Evolutionary conservation across 2,888 invertebrate species (phyloP).

Genomic region (Criorhina ranunculi): DNA sequence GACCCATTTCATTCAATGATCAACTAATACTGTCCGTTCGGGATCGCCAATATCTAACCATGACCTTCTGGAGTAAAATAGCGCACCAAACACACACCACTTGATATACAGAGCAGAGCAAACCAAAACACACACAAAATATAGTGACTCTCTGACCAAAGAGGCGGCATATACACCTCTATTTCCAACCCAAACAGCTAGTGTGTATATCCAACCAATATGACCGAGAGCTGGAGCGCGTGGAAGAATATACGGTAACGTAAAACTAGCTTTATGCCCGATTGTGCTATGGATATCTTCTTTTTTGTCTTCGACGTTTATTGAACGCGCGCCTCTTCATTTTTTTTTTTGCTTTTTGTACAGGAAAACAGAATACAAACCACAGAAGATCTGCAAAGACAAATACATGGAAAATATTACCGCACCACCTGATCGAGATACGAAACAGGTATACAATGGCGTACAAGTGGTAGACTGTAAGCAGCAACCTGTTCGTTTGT

Average conservation of each 20-base stretch:
- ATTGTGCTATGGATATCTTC: conserved; percentile 53
- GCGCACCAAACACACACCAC: conserved; percentile 80
- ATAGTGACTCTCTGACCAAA: conserved; percentile 69
- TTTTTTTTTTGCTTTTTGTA: conserved; percentile 39
- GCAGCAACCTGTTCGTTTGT: conserved; percentile 68
- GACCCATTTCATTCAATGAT: conserved; percentile 83
- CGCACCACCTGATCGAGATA: conserved; percentile 70
- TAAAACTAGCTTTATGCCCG: conserved; percentile 71
- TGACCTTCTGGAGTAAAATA: conserved; percentile 84
- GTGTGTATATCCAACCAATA: conserved; percentile 65
- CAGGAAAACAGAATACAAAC: conserved; percentile 34
- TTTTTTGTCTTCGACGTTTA: conserved; percentile 49
- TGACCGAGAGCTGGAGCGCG: conserved; percentile 61
- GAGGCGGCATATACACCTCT: conserved; percentile 70
- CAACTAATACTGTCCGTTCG: conserved; percentile 83
- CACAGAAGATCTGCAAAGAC: conserved; percentile 55
- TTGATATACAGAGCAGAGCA: conserved; percentile 79
- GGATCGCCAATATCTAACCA: conserved; percentile 84
- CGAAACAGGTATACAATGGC: conserved; percentile 57
- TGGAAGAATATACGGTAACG: conserved; percentile 75
- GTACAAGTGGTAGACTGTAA: conserved; percentile 30
- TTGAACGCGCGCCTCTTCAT: conserved; percentile 73
- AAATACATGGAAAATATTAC: conserved; percentile 55
- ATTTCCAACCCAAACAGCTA: conserved; percentile 48
- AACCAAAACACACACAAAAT: conserved; percentile 66